Conservation (phyloP, 2,888 invertebrate species). For the Luperina nickerlii region DNA sequence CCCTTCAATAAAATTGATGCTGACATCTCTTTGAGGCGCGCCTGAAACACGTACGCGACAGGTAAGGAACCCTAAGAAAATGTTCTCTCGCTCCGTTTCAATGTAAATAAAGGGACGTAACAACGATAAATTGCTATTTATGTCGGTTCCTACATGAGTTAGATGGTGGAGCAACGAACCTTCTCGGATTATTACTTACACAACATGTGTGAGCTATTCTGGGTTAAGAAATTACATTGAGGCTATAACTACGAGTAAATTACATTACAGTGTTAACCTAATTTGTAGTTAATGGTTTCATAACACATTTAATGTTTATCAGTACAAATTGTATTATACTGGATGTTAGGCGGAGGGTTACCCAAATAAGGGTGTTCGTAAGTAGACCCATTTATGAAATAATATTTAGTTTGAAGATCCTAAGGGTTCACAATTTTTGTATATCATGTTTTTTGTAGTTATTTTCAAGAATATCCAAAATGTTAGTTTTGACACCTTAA, state of each 20-base stretch:
- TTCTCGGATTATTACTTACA: slow-evolving; percentile 20
- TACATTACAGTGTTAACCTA: slow-evolving; percentile 21
- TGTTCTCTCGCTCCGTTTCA: slow-evolving; percentile 13
- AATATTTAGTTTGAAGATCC: no score
- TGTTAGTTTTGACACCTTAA: no score
- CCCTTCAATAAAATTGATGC: no score
- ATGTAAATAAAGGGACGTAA: slow-evolving; percentile 4
- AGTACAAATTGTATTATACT: neutral
- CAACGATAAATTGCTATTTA: slow-evolving; percentile 14
- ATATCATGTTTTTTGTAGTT: no score
- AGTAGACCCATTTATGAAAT: no score
- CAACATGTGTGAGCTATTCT: slow-evolving; percentile 33
- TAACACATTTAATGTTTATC: slow-evolving; percentile 10
- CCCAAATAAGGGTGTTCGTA: neutral
- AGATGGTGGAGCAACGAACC: slow-evolving; percentile 1
- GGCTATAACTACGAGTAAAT: slow-evolving; percentile 20
- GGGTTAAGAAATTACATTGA: slow-evolving; percentile 28
- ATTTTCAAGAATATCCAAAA: no score
- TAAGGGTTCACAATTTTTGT: no score
- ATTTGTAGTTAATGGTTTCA: slow-evolving; percentile 23
- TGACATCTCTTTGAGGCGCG: no score
- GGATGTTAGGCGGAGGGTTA: neutral
- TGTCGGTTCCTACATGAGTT: slow-evolving; percentile 4
- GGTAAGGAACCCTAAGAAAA: neutral
- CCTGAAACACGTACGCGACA: no score